phyloP scores from a whole-genome alignment of 1,140 invertebrate species.

The Cecropterus lyciades region DNA sequence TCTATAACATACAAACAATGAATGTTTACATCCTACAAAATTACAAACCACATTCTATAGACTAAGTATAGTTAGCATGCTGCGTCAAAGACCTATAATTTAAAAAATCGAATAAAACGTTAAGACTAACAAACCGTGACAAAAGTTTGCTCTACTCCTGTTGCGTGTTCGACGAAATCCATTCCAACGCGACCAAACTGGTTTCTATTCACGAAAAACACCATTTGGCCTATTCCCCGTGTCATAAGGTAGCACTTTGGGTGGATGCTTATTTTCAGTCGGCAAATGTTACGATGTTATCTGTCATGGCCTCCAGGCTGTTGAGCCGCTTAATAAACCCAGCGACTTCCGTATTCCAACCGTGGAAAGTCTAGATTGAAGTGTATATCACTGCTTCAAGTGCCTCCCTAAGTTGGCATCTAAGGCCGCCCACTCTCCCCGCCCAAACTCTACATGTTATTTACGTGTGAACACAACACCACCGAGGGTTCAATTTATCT shows the following conservation, averaged over 20 bases:
- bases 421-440: constrained; percentile 55
- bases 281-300: constrained; percentile 59
- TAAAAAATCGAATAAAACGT: constrained; percentile 48
- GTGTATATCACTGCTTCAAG: constrained; percentile 12
- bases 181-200: constrained; percentile 48
- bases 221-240: constrained; percentile 51
- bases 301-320: constrained; percentile 47
- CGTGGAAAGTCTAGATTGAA: constrained; percentile 36
- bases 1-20: too few species aligned
- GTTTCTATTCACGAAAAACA: constrained; percentile 24
- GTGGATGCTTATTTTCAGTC: constrained; percentile 56
- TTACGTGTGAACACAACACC: constrained; percentile 82
- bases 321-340: constrained; percentile 21
- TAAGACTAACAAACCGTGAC: constrained; percentile 74
- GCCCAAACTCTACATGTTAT: constrained; percentile 80
- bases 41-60: too few species aligned
- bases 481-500: constrained; percentile 82
- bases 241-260: constrained; percentile 58
- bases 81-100: too few species aligned
- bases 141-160: constrained; percentile 69
- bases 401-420: constrained; percentile 26
- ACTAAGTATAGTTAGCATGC: too few species aligned
- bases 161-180: constrained; percentile 74
- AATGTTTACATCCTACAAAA: too few species aligned
- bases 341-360: constrained; percentile 22